Conservation (phyloP, 2,113 vertebrate genomes). For the Phaethon lepturus region DNA sequence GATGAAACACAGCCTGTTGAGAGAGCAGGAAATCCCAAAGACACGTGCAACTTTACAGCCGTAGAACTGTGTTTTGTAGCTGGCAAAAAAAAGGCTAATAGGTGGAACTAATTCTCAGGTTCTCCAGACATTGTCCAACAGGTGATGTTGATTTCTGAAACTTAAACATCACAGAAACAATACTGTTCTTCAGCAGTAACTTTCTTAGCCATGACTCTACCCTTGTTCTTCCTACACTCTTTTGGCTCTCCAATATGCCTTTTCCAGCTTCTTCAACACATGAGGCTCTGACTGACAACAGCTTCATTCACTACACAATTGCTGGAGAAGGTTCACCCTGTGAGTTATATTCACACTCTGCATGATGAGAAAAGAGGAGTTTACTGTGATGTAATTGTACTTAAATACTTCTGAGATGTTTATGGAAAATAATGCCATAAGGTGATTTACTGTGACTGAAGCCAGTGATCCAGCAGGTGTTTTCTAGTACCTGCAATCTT, state of each 20-base stretch:
- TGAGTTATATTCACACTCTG: background rate
- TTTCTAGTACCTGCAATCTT: background rate
- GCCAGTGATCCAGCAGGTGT: background rate
- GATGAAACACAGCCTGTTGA: background rate
- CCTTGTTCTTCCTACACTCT: background rate
- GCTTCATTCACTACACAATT: background rate
- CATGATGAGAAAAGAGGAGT: background rate
- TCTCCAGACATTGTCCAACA: background rate
- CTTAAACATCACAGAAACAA: background rate
- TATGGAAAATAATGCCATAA: background rate
- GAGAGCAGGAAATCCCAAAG: conserved; percentile 28
- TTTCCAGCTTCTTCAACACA: background rate
- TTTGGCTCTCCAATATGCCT: background rate
- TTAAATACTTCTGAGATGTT: background rate
- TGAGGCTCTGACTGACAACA: background rate
- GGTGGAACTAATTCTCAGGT: background rate
- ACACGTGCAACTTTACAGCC: background rate
- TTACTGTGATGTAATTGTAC: background rate
- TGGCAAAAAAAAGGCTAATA: background rate
- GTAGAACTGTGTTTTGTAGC: background rate
- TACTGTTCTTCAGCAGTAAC: background rate
- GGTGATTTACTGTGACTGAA: background rate
- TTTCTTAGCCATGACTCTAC: background rate
- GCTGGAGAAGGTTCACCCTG: background rate
- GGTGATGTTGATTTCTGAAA: background rate